These are phyloP conservation scores for Acridotheres tristis DNA, from an alignment of 2,797 vertebrate species.

Conservation along the genomic window DNA sequence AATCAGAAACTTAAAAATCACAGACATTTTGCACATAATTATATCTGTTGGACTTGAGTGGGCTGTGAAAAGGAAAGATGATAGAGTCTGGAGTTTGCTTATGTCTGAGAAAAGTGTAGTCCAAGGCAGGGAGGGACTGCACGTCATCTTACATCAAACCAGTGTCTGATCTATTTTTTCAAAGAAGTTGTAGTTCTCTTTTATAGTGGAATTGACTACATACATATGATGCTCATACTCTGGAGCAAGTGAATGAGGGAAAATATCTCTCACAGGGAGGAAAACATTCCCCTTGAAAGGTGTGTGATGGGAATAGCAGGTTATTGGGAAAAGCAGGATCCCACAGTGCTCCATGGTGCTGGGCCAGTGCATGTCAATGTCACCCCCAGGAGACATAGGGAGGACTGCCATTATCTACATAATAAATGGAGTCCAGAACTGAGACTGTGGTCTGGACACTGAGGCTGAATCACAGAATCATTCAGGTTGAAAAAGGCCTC, in stretches of 20 bases:
- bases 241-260: neutral
- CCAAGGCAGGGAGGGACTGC: neutral
- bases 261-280: neutral
- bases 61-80: neutral
- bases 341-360: neutral
- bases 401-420: neutral
- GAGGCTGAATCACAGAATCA: neutral
- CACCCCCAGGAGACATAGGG: accelerated
- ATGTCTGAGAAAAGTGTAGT: neutral
- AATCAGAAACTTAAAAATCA: conserved; percentile 11
- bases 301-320: neutral
- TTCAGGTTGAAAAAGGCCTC: neutral
- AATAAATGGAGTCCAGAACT: neutral
- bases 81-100: neutral
- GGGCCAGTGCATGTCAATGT: neutral
- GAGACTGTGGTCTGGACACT: neutral
- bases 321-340: neutral
- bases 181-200: neutral
- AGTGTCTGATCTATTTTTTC: neutral
- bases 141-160: neutral
- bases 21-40: neutral
- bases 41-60: conserved; percentile 15
- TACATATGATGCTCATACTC: neutral
- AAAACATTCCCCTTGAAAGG: neutral
- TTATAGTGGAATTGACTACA: neutral